Base-by-base conservation (phyloP, 2,113 vertebrate species). In the Hyperoodon ampullatus region DNA sequence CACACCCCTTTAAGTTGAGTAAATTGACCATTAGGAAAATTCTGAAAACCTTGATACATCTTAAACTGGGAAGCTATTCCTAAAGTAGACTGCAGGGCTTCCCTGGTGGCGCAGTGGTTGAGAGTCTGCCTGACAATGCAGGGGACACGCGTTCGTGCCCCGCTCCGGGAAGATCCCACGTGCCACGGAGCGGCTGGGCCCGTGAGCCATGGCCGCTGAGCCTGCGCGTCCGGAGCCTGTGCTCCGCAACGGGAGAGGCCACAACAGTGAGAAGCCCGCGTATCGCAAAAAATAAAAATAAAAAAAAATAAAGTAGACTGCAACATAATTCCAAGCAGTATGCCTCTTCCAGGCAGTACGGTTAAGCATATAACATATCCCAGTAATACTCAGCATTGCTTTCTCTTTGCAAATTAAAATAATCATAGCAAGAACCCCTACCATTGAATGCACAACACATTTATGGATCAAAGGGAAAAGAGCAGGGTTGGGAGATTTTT, bases 361-460 rank as follows among this genome's bases (percentile, higher is more conserved):
- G 24, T 39, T 80, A 96, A 44, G 47, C 60, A 75, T 19, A 39
- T 0, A 75, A 35, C 50, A 92, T 42, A 93, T 24, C 19, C 68
- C 35, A 96, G 44, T 24, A 86, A 90, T 60, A 74, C 15, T 58
- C 28, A 90, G 53, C 66, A 87, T 33, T 81, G 72, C 16, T 92
- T 92, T 90, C 60, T 97, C 58, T 92, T 80, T 88, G 35, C 28
- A 96, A 97, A 75, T n/a, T 47, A 85, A 94, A 93, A 92, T 33
- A 77, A 84, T 50, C 33, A 77, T 26, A 82, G 44, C 66, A 96
- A 86, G 81, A 95, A 93, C 15, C 13, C 13, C n/a, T 96, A 92
- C 65, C 65, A 93, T 35, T 84, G 13, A 78, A 91, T 19, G 88
- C 61, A 90, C 33, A 83, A 44, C 50, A 93, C 63, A 94, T 78